These are phyloP conservation scores for Uromys caudimaculatus DNA, from an alignment of 2,797 vertebrate species.

Conservation along the genomic window DNA sequence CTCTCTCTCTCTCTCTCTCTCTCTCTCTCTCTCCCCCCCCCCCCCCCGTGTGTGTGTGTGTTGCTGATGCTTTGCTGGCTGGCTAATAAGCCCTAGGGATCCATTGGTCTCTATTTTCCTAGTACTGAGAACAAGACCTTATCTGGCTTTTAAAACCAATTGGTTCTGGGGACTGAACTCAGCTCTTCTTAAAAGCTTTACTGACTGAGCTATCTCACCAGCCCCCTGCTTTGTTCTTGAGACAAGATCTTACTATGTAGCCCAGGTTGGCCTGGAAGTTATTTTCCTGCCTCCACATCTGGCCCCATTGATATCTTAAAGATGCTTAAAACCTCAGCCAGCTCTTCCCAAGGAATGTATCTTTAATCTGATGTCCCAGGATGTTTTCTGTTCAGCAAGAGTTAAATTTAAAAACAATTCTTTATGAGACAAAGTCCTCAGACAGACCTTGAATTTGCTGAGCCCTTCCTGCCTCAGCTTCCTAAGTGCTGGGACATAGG, in stretches of 20 bases:
- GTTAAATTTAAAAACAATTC: background rate
- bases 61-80: background rate
- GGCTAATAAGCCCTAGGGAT: background rate
- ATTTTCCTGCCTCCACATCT: background rate
- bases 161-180: background rate
- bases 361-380: background rate
- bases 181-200: background rate
- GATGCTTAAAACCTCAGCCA: background rate
- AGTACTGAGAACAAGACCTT: no score
- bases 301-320: background rate
- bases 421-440: background rate
- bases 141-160: background rate
- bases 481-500: background rate
- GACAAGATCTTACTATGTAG: background rate
- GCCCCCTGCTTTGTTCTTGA: background rate
- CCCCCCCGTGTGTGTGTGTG: background rate
- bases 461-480: background rate
- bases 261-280: background rate
- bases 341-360: background rate
- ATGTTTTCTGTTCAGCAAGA: background rate
- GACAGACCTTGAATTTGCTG: background rate
- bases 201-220: background rate
- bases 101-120: background rate
- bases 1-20: no score
- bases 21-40: no score